Percentiles rank a stretch among this genome's conserved stretches.
phyloP scores from a whole-genome alignment of 92 coral and sea anemone genomes.

The Micromussa lordhowensis region DNA sequence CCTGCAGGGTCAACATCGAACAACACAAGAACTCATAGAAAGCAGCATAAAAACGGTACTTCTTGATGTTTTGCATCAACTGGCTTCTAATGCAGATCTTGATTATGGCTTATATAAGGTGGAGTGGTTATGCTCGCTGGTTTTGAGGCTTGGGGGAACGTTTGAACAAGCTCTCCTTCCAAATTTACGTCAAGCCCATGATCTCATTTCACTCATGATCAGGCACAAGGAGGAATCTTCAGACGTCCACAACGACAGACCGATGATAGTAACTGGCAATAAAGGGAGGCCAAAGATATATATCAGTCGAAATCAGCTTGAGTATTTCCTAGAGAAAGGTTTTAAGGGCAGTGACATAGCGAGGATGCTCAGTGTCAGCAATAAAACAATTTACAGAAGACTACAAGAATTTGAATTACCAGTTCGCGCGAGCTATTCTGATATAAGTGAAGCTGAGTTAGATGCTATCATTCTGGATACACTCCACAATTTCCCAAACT shows the following conservation, averaged over 20 bases:
- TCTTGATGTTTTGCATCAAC: conserved; percentile 21
- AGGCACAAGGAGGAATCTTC: background rate
- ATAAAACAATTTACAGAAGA: conserved; percentile 72
- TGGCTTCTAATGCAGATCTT: background rate
- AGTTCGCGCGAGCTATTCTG: conserved; percentile 56
- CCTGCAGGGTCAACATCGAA: conserved; percentile 30
- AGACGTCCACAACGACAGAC: background rate
- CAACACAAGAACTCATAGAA: background rate
- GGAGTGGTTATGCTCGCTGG: conserved; percentile 32
- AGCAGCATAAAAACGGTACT: conserved; percentile 5
- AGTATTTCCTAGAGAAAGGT: conserved; percentile 39
- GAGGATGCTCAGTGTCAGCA: conserved; percentile 51
- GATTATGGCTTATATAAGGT: conserved; percentile 35
- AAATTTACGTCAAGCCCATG: conserved; percentile 32
- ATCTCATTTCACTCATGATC: conserved; percentile 1
- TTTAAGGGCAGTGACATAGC: conserved; percentile 72
- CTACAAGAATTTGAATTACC: conserved; percentile 56
- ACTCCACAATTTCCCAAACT: conserved; percentile 69
- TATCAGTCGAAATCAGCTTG: background rate
- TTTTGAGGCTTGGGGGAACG: conserved; percentile 37
- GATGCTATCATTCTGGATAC: conserved; percentile 40
- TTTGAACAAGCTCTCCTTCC: conserved; percentile 33
- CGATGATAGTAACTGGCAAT: conserved; percentile 8
- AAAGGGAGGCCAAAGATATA: background rate
- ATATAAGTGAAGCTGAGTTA: conserved; percentile 52